phyloP scores from a whole-genome alignment of 2,888 invertebrate species.

The Drosophila affinis region DNA sequence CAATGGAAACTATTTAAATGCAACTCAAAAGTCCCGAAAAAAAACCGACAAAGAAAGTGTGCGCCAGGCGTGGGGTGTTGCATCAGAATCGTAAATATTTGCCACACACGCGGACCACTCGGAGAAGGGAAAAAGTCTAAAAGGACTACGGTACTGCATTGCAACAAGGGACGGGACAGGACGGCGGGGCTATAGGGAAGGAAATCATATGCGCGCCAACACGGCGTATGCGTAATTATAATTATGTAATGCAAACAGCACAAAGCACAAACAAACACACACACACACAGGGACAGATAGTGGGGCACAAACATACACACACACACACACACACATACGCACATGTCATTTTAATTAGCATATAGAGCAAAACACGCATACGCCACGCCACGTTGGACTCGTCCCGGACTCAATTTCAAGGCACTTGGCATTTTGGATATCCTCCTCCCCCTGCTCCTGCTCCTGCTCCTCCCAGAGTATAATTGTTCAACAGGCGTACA shows the following conservation, averaged over 20 bases:
- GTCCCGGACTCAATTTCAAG: constrained; percentile 72
- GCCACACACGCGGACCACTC: constrained; percentile 21
- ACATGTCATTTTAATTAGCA: constrained; percentile 72
- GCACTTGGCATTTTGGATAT: constrained; percentile 78
- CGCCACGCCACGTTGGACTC: constrained; percentile 69
- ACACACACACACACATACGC: constrained; percentile 21
- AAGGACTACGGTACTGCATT: constrained; percentile 4
- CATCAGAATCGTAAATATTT: constrained; percentile 61
- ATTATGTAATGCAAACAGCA: constrained; percentile 76
- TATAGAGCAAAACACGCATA: constrained; percentile 63
- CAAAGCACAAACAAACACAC: constrained; percentile 34
- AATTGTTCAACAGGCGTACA: constrained; percentile 76
- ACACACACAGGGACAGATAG: constrained; percentile 17
- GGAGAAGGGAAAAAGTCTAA: constrained; percentile 9
- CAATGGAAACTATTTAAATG: constrained; percentile 53
- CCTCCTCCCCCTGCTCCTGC: constrained; percentile 29
- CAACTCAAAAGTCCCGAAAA: neutral
- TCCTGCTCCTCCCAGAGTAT: constrained; percentile 45
- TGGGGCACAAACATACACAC: constrained; percentile 4
- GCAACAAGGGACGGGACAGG: constrained; percentile 7
- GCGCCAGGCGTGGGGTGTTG: constrained; percentile 2
- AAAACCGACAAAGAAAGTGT: constrained; percentile 5
- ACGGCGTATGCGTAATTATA: constrained; percentile 78
- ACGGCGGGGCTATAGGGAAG: constrained; percentile 27
- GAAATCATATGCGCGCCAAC: constrained; percentile 66